Conservation (phyloP, 2,888 invertebrate species). For the Macrophya annulata region DNA sequence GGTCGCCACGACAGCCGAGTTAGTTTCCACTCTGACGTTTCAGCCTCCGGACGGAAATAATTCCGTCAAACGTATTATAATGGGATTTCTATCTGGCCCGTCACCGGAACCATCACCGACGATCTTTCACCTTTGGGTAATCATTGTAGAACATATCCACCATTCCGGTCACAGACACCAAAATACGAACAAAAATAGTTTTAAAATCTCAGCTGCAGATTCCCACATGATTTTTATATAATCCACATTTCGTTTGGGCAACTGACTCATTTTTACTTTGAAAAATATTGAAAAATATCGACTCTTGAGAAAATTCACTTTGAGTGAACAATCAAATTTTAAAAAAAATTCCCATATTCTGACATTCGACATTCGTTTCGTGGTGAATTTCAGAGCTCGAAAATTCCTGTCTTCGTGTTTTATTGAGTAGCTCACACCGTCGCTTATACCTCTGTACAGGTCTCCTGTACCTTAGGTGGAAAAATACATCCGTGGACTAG, state of each 20-base stretch:
- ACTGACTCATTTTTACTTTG: not conserved
- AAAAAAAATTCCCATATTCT: not conserved
- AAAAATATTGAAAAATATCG: not conserved
- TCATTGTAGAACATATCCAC: not conserved
- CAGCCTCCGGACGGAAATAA: constrained; percentile 48
- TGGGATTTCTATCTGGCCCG: constrained; percentile 40
- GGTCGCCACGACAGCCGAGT: constrained; percentile 45
- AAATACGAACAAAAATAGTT: constrained; percentile 5
- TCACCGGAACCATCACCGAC: constrained; percentile 31
- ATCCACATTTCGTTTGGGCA: not conserved
- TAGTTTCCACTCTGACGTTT: constrained; percentile 44
- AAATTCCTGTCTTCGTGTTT: constrained; percentile 2
- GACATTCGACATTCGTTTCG: not conserved
- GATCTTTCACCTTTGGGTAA: constrained; percentile 29
- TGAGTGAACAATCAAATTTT: not conserved
- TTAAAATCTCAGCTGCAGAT: not conserved
- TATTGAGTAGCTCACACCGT: constrained; percentile 39
- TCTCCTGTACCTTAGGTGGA: not conserved
- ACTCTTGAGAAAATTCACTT: constrained; percentile 20
- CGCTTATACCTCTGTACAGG: not conserved
- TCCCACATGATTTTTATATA: not conserved
- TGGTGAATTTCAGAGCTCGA: not conserved
- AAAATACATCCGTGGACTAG: constrained; percentile 33
- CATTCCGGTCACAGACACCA: not conserved
- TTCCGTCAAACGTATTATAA: constrained; percentile 39